Evolutionary conservation across 2,888 invertebrate genomes (phyloP).

Genomic region (Strigamia maritima): DNA sequence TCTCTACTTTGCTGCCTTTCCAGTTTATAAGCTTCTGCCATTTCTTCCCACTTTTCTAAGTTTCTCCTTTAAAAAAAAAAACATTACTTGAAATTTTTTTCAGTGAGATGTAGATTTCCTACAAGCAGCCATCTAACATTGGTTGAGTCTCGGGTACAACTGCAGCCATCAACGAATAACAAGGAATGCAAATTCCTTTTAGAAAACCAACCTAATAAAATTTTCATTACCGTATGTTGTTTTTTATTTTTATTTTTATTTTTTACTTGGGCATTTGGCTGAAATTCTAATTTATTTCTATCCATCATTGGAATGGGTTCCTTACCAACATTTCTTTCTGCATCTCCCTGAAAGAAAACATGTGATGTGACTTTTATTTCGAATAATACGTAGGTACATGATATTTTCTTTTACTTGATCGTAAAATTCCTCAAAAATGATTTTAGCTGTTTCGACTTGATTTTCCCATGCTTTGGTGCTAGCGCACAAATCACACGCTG

Average conservation of each 20-base stretch:
- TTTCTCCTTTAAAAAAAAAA: not conserved
- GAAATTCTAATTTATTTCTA: slow-evolving; percentile 67
- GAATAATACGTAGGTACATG: not conserved
- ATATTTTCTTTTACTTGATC: slow-evolving; percentile 58
- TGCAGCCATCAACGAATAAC: slow-evolving; percentile 66
- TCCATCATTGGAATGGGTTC: slow-evolving; percentile 80
- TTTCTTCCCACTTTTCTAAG: not conserved
- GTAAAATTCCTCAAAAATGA: slow-evolving; percentile 79
- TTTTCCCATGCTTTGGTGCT: slow-evolving; percentile 80
- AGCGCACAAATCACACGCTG: slow-evolving; percentile 76
- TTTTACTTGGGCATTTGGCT: slow-evolving; percentile 69
- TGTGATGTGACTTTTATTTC: not conserved
- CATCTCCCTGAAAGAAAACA: slow-evolving; percentile 59
- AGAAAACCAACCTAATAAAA: slow-evolving; percentile 72
- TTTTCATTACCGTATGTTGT: slow-evolving; percentile 29
- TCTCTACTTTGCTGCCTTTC: not conserved
- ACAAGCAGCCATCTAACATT: slow-evolving; percentile 65
- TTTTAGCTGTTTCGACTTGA: slow-evolving; percentile 73
- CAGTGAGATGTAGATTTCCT: slow-evolving; percentile 43
- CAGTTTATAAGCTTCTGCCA: not conserved
- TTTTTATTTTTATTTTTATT: not conserved
- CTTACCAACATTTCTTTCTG: slow-evolving; percentile 65
- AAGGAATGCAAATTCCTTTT: slow-evolving; percentile 74
- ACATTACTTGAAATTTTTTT: too few species aligned
- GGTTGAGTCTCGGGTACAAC: slow-evolving; percentile 69